Evolutionary conservation across 2,888 invertebrate species (phyloP), one percentile per base, ranked within the genome.

Genomic region (Frankliniella intonsa): DNA sequence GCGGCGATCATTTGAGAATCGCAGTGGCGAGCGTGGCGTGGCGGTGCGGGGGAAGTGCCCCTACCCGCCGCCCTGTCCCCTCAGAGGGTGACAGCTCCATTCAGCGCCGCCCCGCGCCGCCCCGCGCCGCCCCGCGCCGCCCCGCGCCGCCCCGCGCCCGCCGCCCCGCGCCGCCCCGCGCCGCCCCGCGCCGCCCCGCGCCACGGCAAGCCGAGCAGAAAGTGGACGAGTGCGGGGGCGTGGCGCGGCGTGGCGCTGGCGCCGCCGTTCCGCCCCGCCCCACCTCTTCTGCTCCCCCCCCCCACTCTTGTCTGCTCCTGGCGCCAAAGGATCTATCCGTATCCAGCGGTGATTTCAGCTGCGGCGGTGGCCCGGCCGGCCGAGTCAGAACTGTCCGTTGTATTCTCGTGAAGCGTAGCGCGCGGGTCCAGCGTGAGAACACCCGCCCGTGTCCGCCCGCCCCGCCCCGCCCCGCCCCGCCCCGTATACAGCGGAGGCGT

Each of bases 61-160:
- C 62, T n/a, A 14, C 62, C 62, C 62, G 19, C 62, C 62, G 7
- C 17, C 62, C 11, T 38, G 62, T n/a, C 62, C 17, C n/a, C 62
- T 25, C 69, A n/a, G 69, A 76, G 69, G 69, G 69, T 76, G 69
- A 76, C 69, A 76, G 69, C 69, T 76, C 69, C 69, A 76, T 76
- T 76, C 69, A 76, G 22, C n/a, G 69, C 69, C n/a, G 11, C 69
- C n/a, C 69, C 69, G 10, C 69, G 69, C 69, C 22, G 12, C 69
- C 55, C 14, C 55, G 14, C 19, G 14, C 55, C 19, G 14, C 55
- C 55, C 11, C 55, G 17, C 55, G 11, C 69, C 22, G 12, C 69
- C 55, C 14, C 55, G 14, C 19, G 14, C 55, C 19, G 11, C 69
- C n/a, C 69, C 69, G 10, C 69, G 69, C 62, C 62, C 62, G 19